Evolutionary conservation across 2,113 vertebrate genomes (phyloP), one percentile per base, ranked within the genome.

Genomic region (Halichoeres trimaculatus): DNA sequence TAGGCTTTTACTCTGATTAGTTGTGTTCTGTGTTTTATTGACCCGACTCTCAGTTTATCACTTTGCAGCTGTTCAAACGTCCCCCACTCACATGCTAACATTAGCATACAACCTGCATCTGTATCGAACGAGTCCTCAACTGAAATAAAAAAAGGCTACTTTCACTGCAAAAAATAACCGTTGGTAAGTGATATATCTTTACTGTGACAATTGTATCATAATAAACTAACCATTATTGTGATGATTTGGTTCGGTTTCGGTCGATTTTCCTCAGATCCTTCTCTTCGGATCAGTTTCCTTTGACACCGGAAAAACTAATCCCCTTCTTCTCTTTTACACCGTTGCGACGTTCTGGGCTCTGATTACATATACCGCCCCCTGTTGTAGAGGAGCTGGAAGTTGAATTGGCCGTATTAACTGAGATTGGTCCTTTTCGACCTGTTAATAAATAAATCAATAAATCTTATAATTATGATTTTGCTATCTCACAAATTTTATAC

Each of bases 241-340:
- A 0, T 22, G 4, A 47, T 72, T 70, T 53, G 1, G 4, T 47
- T 16, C 12, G 56, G 4, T 74, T 78, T 78, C 13, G 2, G 43
- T 26, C 6, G 70, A 16, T 70, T 77, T 82, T 85, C 41, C 43
- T 19, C 30, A 47, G 43, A 22, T 48, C 17, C 20, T 63, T 13
- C 22, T 36, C 47, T 64, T 6, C 14, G 7, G 30, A 51, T 12
- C 38, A 62, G 4, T 23, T 90, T 76, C 76, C 78, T 77, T 19
- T 85, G 41, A 2, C 65, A 78, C 89, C 78, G 89, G 90, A 93
- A 93, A 84, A 17, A 80, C 47, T 71, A 69, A 47, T 12, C 0
- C 9, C 34, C 26, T 54, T 54, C 26, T 55, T 53, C 11, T 24
- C 24, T 11, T 26, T 14, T n/a, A n/a, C n/a, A n/a, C n/a, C n/a